Evolutionary conservation across 2,797 vertebrate genomes (phyloP).

Genomic region (Coregonus suidteri): DNA sequence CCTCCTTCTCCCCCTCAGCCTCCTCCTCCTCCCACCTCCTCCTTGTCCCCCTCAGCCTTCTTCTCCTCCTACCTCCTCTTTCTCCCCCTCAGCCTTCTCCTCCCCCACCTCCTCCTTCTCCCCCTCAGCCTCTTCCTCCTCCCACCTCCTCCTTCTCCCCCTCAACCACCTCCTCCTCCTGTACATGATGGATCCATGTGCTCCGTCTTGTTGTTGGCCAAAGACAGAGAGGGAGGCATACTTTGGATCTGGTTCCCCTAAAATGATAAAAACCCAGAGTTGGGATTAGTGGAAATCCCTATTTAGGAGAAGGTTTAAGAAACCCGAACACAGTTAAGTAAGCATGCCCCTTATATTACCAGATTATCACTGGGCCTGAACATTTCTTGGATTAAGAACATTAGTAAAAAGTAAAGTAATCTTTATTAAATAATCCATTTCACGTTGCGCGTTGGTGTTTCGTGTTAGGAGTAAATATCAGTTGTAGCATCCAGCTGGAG

Average conservation of each 20-base stretch:
- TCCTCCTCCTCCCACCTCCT: too few relatives aligned
- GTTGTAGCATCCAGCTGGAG: too few relatives aligned
- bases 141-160: background rate
- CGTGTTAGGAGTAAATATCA: constrained; percentile 39
- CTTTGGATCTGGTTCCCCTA: constrained; percentile 7
- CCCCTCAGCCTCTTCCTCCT: too few relatives aligned
- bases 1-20: too few relatives aligned
- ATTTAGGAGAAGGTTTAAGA: constrained; percentile 42
- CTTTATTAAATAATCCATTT: constrained; percentile 64
- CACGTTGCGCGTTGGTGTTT: constrained; percentile 43
- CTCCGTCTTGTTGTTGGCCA: background rate
- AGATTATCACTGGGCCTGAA: constrained; percentile 30
- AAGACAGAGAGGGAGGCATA: constrained; percentile 16
- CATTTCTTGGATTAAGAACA: constrained; percentile 27
- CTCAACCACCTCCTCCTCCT: background rate
- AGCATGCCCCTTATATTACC: constrained; percentile 12
- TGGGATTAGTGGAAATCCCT: constrained; percentile 45
- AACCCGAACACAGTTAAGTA: constrained; percentile 17
- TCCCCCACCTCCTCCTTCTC: too few relatives aligned
- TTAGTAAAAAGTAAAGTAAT: constrained; percentile 45
- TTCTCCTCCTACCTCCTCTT: background rate
- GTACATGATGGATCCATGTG: background rate
- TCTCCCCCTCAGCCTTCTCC: background rate
- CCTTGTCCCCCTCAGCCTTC: too few relatives aligned
- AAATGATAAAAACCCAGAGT: constrained; percentile 27